Conservation (phyloP, 2,797 vertebrate species). For the Mastacembelus armatus region DNA sequence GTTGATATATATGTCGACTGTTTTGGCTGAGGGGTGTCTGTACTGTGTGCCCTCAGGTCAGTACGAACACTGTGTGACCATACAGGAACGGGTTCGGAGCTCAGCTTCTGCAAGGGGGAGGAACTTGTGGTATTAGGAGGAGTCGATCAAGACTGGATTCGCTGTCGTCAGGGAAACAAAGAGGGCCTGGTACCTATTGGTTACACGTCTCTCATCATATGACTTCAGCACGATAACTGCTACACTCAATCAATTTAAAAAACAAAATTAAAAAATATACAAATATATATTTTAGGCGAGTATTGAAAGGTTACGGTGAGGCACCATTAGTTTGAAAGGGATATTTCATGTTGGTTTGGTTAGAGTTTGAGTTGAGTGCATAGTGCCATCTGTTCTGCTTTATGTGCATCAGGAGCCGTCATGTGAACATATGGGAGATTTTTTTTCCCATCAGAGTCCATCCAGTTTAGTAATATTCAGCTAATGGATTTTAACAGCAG, state of each 20-base stretch:
- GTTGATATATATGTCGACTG: neutral
- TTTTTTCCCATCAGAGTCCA: slow-evolving; percentile 52
- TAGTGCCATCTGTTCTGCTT: slow-evolving; percentile 71
- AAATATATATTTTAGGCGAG: slow-evolving; percentile 69
- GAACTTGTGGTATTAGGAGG: slow-evolving; percentile 88
- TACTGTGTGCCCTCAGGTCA: slow-evolving; percentile 79
- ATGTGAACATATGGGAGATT: slow-evolving; percentile 66
- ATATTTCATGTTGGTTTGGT: slow-evolving; percentile 66
- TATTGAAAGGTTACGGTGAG: slow-evolving; percentile 63
- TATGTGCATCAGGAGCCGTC: slow-evolving; percentile 55
- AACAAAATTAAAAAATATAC: slow-evolving; percentile 17
- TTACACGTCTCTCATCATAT: slow-evolving; percentile 95
- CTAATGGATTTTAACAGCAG: slow-evolving; percentile 65
- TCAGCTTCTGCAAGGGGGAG: slow-evolving; percentile 93
- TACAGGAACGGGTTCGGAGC: slow-evolving; percentile 77
- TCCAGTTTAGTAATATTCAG: slow-evolving; percentile 68
- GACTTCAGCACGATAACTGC: slow-evolving; percentile 70
- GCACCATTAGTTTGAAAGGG: slow-evolving; percentile 70
- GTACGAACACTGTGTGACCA: slow-evolving; percentile 93
- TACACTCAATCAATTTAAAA: slow-evolving; percentile 60
- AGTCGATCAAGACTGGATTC: slow-evolving; percentile 94
- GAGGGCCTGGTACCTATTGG: slow-evolving; percentile 94
- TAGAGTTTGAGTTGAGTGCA: slow-evolving; percentile 62
- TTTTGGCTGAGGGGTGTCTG: slow-evolving; percentile 7
- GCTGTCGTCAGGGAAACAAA: slow-evolving; percentile 88